Base-by-base conservation (phyloP, 2,113 vertebrate genomes). In the Hucho hucho region DNA sequence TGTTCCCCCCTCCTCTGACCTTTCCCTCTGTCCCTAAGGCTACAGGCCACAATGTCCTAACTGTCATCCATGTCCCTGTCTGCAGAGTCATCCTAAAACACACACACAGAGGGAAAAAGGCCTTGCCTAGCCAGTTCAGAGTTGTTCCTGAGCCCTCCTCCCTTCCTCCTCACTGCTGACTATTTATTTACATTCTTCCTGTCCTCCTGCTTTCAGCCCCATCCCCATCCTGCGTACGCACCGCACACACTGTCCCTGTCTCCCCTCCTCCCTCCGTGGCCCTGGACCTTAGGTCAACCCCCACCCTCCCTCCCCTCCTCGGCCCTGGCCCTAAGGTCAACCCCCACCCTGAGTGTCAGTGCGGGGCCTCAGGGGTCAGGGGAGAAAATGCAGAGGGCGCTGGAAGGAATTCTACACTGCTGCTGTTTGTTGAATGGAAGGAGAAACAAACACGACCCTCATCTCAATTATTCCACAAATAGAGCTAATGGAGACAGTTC, bases 321-420 rank as follows among this genome's bases (percentile, higher is more conserved):
- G 43, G 49, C 64, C 84, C 75, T 64, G 75, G 75, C 82, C 49
- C 80, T 72, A 64, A 81, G 89, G 90, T 91, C 80, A 90, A 91
- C 90, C 87, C 88, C 90, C 90, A 77, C 79, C 63, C 78, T 9
- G 37, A 18, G 28, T 84, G 61, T 46, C 26, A 72, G 77, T 70
- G 80, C 13, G 11, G 78, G 85, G 72, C 69, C 75, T 72, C 68
- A 84, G 75, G 86, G 88, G 89, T 91, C 87, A 91, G 86, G 89
- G 88, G 87, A 78, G 86, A 90, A 83, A 87, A 83, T 76, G 53
- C 81, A 88, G 61, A 73, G 84, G 84, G 83, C 85, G 88, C 84
- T 80, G 81, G 76, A 82, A 22, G 82, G 88, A 90, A 90, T 91
- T 89, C 87, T 88, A 71, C 75, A 63, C 64, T 70, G 77, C 83